phyloP scores from a whole-genome alignment of 2,888 invertebrate genomes.

The Pelosia muscerda region DNA sequence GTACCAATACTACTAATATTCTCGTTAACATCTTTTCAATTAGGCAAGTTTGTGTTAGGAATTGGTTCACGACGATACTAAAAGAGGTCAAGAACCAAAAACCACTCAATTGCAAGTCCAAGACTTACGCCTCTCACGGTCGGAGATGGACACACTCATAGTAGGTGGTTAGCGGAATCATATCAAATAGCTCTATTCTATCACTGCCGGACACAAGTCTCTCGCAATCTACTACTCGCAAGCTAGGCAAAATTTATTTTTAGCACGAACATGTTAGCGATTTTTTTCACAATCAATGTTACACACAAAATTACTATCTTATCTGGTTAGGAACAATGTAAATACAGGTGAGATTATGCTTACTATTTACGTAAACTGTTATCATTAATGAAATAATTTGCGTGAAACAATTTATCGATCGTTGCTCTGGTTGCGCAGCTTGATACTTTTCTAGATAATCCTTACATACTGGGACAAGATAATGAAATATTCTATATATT shows the following conservation, averaged over 20 bases:
- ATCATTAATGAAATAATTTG: slow-evolving; percentile 47
- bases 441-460: slow-evolving; percentile 2
- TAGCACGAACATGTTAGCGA: slow-evolving; percentile 15
- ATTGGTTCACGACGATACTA: not conserved
- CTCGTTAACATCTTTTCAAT: no score
- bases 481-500: slow-evolving; percentile 23
- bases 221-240: no score
- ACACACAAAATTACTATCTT: slow-evolving; percentile 32
- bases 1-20: no score
- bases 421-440: slow-evolving; percentile 32
- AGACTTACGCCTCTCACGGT: no score
- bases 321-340: slow-evolving; percentile 32
- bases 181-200: not conserved
- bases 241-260: no score
- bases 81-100: not conserved
- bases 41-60: no score
- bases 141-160: no score
- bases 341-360: slow-evolving; percentile 35
- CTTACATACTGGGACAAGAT: slow-evolving; percentile 26
- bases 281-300: slow-evolving; percentile 31
- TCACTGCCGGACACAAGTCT: no score
- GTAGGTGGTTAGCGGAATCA: not conserved
- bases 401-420: slow-evolving; percentile 32
- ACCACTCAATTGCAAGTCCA: not conserved
- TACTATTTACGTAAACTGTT: slow-evolving; percentile 39